phyloP scores from a whole-genome alignment of 2,797 vertebrate species.

The Premnoplex brunnescens region DNA sequence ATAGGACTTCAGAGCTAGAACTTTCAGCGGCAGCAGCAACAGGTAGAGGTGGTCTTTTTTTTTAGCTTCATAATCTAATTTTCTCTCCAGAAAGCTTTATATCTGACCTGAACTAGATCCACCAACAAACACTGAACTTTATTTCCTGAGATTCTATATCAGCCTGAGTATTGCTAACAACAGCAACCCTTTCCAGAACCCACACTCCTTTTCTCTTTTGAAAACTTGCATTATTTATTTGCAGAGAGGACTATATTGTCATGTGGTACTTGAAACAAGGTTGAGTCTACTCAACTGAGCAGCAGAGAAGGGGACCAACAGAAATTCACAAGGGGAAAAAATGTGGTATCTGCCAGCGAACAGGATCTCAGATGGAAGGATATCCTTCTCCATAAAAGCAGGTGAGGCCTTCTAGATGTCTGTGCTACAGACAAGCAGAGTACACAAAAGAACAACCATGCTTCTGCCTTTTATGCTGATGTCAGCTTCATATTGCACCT shows the following conservation, averaged over 20 bases:
- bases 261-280: background rate
- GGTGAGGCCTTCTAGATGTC: background rate
- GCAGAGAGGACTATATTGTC: background rate
- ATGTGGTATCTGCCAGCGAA: background rate
- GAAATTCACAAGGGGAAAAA: background rate
- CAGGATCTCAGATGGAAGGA: background rate
- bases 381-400: background rate
- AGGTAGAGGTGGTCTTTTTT: background rate
- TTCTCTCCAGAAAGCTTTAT: background rate
- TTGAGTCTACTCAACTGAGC: background rate
- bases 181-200: background rate
- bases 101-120: background rate
- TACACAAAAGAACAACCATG: background rate
- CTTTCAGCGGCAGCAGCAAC: background rate
- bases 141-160: background rate
- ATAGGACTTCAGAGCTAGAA: background rate
- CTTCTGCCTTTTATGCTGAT: background rate
- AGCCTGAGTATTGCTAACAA: background rate
- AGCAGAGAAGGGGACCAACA: background rate
- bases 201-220: background rate
- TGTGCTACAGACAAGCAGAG: background rate
- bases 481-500: fast-evolving
- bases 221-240: background rate
- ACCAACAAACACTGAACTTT: background rate
- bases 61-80: background rate